phyloP scores from a whole-genome alignment of 2,888 invertebrate species.

The Lasioglossum morio region DNA sequence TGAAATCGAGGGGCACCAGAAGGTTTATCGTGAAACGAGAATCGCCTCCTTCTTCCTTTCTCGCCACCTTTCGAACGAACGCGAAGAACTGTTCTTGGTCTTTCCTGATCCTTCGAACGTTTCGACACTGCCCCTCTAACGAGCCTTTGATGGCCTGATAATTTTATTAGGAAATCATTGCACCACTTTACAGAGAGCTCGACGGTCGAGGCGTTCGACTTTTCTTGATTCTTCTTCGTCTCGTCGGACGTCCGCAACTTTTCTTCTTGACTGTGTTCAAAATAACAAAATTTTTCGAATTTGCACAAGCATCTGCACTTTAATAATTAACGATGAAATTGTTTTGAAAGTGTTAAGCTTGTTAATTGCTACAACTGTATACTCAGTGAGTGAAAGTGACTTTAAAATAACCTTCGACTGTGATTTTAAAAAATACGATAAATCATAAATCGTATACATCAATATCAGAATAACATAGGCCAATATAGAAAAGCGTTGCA shows the following conservation, averaged over 20 bases:
- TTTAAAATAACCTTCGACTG: too few species aligned
- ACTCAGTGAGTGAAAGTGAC: background rate
- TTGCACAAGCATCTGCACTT: background rate
- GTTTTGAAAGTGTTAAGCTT: background rate
- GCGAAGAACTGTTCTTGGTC: background rate
- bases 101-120: background rate
- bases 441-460: too few species aligned
- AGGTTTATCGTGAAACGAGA: constrained; percentile 30
- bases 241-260: background rate
- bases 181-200: background rate
- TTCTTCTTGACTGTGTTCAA: background rate
- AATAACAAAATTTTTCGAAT: background rate
- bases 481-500: too few species aligned
- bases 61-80: background rate
- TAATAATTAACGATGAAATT: background rate
- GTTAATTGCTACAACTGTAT: background rate
- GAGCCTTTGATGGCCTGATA: background rate
- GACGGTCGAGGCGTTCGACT: background rate
- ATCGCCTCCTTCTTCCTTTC: background rate
- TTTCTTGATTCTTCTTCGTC: background rate
- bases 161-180: constrained; percentile 10
- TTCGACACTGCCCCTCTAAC: background rate
- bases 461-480: too few species aligned
- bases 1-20: constrained; percentile 65
- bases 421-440: too few species aligned